Percentiles rank a stretch among this genome's conserved stretches.
Evolutionary conservation across 2,113 vertebrate species (phyloP).

Genomic region (Gobio gobio): DNA sequence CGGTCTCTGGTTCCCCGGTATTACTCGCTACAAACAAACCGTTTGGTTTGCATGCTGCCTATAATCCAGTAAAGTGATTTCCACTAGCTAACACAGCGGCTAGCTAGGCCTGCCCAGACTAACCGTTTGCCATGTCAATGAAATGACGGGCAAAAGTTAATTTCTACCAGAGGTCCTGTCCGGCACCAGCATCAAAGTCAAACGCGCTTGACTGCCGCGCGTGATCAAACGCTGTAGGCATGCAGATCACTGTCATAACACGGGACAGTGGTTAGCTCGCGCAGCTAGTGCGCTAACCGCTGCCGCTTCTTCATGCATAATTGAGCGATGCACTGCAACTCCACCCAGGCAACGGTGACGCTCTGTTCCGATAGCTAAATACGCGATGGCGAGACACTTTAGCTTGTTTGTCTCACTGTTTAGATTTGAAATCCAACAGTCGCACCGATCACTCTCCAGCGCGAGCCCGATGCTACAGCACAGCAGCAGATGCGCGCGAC

Average conservation of each 20-base stretch:
- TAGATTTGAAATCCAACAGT: background rate
- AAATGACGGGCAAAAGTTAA: background rate
- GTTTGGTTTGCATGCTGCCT: background rate
- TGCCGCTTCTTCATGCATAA: constrained; percentile 34
- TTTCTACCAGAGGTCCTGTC: background rate
- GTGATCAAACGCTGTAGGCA: constrained; percentile 7
- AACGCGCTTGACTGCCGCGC: background rate
- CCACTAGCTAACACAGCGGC: background rate
- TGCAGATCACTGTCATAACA: constrained; percentile 30
- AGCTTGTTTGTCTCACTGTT: background rate
- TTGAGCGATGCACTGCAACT: constrained; percentile 44
- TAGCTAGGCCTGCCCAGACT: constrained; percentile 25
- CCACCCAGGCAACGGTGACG: constrained; percentile 32
- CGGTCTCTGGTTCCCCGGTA: background rate
- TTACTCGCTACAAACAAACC: constrained; percentile 5
- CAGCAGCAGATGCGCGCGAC: constrained; percentile 9
- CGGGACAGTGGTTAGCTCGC: constrained; percentile 32
- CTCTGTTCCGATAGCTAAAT: background rate
- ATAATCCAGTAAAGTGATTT: constrained; percentile 17
- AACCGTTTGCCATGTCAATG: constrained; percentile 29
- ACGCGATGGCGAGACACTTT: background rate
- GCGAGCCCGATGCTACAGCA: constrained; percentile 5
- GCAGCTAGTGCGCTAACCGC: constrained; percentile 12
- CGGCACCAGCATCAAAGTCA: background rate
- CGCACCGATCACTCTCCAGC: background rate